Evolutionary conservation across 2,888 invertebrate genomes (phyloP).

Genomic region (Allacma fusca): DNA sequence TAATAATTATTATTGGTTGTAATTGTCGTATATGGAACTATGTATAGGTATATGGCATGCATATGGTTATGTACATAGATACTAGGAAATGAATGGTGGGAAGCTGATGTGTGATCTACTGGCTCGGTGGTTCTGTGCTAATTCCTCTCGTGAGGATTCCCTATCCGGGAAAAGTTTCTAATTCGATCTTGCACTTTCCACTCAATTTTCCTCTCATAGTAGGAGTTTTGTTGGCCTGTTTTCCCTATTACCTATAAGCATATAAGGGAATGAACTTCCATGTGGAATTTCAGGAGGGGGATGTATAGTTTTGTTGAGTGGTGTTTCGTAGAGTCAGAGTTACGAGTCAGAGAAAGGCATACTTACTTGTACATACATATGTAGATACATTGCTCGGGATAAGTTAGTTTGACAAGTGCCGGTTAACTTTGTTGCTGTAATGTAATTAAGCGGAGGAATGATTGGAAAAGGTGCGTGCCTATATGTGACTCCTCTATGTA

Average conservation of each 20-base stretch:
- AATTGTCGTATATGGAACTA: too few relatives aligned
- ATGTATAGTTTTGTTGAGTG: too few relatives aligned
- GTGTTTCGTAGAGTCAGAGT: too few relatives aligned
- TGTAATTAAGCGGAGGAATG: not conserved
- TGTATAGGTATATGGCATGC: too few relatives aligned
- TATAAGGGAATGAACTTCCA: too few relatives aligned
- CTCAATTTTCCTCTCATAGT: conserved; percentile 48
- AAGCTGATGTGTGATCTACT: conserved; percentile 42
- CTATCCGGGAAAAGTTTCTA: conserved; percentile 49
- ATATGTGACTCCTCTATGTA: not conserved
- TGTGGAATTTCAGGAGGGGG: too few relatives aligned
- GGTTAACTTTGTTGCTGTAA: conserved; percentile 2
- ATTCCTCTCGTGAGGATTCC: conserved; percentile 55
- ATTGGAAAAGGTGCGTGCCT: not conserved
- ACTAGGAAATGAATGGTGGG: not conserved
- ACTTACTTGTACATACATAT: too few relatives aligned
- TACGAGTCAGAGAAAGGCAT: too few relatives aligned
- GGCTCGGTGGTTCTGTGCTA: conserved; percentile 36
- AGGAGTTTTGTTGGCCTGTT: not conserved
- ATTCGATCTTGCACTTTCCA: conserved; percentile 56
- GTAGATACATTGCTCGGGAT: not conserved
- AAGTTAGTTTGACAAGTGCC: not conserved
- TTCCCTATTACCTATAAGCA: not conserved
- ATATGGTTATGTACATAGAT: too few relatives aligned
- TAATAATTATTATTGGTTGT: too few relatives aligned